Base-by-base conservation (phyloP, 2,113 vertebrate species). In the Anas platyrhynchos region DNA sequence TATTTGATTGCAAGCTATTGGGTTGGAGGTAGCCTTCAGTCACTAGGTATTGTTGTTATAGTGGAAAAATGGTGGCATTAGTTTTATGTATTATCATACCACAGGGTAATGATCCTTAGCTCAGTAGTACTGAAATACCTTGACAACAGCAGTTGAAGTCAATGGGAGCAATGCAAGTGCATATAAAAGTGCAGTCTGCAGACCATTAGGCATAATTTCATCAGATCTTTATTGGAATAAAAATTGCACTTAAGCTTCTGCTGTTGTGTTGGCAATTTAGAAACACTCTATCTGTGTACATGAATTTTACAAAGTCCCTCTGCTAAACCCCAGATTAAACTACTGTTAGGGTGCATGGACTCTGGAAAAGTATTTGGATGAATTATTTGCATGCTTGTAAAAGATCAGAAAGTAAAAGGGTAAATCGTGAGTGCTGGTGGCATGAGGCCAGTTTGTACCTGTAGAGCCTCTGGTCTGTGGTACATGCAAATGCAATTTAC, bases 131-230 rank as follows among this genome's bases (percentile, higher is more conserved):
- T 94, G 95, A 95, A 96, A 91, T 87, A 95, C 85, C 93, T 93
- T 93, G 89, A 96, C 93, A 96, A 95, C 84, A 96, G 95, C 94
- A 95, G 91, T 86, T 83, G 91, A 95, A 96, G 94, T 96, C 94
- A 96, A 95, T 77, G 82, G 94, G 55, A 91, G 78, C 89, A 94
- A 14, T 85, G 78, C 91, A 96, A 95, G 89, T 83, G 84, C 78
- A 89, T 91, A 95, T 91, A 95, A 83, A 96, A 95, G 84, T 88
- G 89, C 91, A 88, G 94, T 91, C 67, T 91, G 94, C 93, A 96
- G 93, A 94, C 96, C 95, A 96, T 96, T 97, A 96, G 89, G 85
- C 87, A 96, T 97, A 94, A 96, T 97, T 97, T 96, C 93, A 96
- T 96, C 93, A 92, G 59, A 85, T 94, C 84, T 94, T 97, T 95